phyloP scores from a whole-genome alignment of 2,113 vertebrate species.

The Pterocles orientalis region DNA sequence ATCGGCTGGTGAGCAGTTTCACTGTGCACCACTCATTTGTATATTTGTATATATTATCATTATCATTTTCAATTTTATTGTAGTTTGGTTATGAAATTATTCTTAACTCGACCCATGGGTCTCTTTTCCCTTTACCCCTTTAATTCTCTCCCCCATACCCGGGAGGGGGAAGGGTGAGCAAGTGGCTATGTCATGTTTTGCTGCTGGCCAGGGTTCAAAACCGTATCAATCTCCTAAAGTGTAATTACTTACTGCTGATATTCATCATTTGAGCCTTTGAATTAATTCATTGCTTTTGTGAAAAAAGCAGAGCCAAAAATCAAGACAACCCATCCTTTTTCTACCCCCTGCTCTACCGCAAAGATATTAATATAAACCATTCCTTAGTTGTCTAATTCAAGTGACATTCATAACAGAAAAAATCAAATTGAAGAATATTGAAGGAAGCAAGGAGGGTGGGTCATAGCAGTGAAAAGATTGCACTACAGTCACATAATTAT shows the following conservation, averaged over 20 bases:
- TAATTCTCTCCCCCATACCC: too few species aligned
- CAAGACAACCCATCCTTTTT: not conserved
- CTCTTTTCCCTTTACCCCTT: too few species aligned
- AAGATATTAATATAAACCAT: not conserved
- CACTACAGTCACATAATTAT: not conserved
- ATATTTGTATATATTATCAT: too few species aligned
- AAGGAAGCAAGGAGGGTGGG: not conserved
- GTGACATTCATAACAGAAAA: not conserved
- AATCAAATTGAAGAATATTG: not conserved
- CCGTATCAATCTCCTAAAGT: not conserved
- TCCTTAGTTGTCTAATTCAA: not conserved
- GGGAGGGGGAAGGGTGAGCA: too few species aligned
- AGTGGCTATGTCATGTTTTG: too few species aligned
- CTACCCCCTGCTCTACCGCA: not conserved
- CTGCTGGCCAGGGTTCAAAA: too few species aligned
- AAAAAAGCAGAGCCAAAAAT: not conserved
- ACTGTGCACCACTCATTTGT: too few species aligned
- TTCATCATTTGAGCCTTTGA: not conserved
- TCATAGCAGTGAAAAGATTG: not conserved
- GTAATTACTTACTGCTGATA: not conserved
- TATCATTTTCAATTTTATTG: too few species aligned
- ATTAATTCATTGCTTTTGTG: not conserved
- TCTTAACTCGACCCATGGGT: too few species aligned
- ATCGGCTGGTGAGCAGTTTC: too few species aligned
- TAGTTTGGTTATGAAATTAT: too few species aligned